Conservation (phyloP, 1,140 invertebrate species). For the Xylocopa sonorina region DNA sequence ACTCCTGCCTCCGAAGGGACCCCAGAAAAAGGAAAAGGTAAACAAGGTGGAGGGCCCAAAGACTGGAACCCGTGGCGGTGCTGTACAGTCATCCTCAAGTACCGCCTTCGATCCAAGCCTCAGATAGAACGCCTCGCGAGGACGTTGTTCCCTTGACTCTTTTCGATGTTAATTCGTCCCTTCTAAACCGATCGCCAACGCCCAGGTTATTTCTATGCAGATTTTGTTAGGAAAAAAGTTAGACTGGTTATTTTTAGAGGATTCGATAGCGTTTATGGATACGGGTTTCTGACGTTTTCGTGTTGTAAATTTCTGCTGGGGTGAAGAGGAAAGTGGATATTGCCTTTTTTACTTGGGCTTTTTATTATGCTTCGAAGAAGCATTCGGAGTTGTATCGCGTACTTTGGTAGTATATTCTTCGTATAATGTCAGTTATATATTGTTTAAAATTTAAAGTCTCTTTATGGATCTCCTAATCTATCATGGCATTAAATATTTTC, state of each 20-base stretch:
- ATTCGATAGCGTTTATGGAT: not conserved
- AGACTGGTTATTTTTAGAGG: not conserved
- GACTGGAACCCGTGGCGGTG: constrained; percentile 32
- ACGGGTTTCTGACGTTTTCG: too few relatives aligned
- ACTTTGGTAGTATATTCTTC: too few relatives aligned
- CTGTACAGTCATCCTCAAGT: constrained; percentile 48
- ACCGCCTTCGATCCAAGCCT: constrained; percentile 15
- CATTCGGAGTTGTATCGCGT: too few relatives aligned
- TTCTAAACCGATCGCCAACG: not conserved
- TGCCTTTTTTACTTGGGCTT: too few relatives aligned
- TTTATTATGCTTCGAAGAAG: too few relatives aligned
- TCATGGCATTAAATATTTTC: too few relatives aligned
- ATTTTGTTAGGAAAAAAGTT: not conserved
- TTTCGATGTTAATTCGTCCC: not conserved
- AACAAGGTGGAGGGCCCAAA: constrained; percentile 42
- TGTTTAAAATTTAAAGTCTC: too few relatives aligned
- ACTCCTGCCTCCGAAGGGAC: constrained; percentile 47
- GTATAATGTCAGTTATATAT: too few relatives aligned
- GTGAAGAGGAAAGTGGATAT: too few relatives aligned
- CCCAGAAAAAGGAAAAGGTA: constrained; percentile 34
- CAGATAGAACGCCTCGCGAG: not conserved
- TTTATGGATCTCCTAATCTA: too few relatives aligned
- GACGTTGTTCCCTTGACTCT: not conserved
- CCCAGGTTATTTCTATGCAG: not conserved
- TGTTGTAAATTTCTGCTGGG: too few relatives aligned